Evolutionary conservation across 2,888 invertebrate species (phyloP), one percentile per base, ranked within the genome.

Genomic region (Gisinianus flammeolus): DNA sequence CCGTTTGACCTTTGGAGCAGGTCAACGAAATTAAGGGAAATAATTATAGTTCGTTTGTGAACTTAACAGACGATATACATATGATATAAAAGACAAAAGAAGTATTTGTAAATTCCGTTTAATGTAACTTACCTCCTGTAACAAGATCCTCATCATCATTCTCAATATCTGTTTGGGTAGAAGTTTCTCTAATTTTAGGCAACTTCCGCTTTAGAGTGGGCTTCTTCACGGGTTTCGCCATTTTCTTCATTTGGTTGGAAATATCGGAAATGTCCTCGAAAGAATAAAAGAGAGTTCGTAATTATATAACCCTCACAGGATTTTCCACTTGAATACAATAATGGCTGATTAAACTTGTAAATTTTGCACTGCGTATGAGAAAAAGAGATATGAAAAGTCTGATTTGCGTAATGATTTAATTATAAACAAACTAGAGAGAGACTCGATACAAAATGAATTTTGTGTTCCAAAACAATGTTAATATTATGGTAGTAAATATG

Each of bases 161-260:
- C n/a, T 54, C 6, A 16, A 12, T 19, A 0, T 73, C 73, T 22
- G 73, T 73, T n/a, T 73, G 73, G n/a, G 73, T 73, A 22, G 33
- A 19, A 44, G 35, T 12, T 5, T 73, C 73, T 12, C 64, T n/a
- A 22, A 2, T 33, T 12, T 6, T 56, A 24, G 54, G 26, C 12
- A 68, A 33, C 33, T 73, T 73, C 22, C 73, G 19, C n/a, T 68
- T 76, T 19, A 56, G 68, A 35, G 76, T 30, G 19, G 54, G 44
- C 54, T 76, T 76, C 33, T 69, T 69, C 26, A 31, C 54, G 16
- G 22, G 5, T 31, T 58, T 56, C 19, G 24, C 24, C 16, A 73
- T 31, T 31, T 58, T 71, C 28, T 71, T 73, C 73, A 73, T 73
- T 35, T 19, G 19, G 67, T 30, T 26, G 22, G 30, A 64, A 64